phyloP scores from a whole-genome alignment of 2,888 invertebrate genomes.

The Nomada fucata region DNA sequence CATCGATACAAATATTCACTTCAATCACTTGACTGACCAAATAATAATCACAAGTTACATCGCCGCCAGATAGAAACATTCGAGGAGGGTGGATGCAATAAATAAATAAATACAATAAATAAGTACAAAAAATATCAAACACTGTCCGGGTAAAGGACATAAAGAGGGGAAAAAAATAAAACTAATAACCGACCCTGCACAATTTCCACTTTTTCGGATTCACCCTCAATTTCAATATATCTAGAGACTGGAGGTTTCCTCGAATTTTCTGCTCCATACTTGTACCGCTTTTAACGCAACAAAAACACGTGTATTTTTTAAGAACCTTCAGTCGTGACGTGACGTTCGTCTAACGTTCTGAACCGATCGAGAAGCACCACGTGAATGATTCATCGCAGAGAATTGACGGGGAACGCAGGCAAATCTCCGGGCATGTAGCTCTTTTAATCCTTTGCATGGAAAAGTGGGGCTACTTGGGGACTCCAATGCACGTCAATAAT shows the following conservation, averaged over 20 bases:
- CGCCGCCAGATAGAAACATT: too few species aligned
- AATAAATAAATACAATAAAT: constrained; percentile 3
- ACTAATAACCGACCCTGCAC: constrained; percentile 63
- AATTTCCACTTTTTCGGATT: constrained; percentile 75
- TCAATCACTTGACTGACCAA: too few species aligned
- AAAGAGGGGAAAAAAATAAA: not conserved
- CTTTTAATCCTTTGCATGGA: too few species aligned
- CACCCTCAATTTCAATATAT: constrained; percentile 74
- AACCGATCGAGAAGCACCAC: constrained; percentile 10
- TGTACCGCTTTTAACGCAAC: constrained; percentile 45
- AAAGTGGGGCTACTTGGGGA: too few species aligned
- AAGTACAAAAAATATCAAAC: not conserved
- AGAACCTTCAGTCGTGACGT: not conserved
- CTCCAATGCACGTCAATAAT: too few species aligned
- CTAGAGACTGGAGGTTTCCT: constrained; percentile 70
- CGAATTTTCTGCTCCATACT: constrained; percentile 74
- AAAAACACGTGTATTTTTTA: not conserved
- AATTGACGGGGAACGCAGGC: constrained; percentile 14
- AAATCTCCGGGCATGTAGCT: constrained; percentile 12
- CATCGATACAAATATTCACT: too few species aligned
- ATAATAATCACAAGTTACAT: too few species aligned
- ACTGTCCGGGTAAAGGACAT: not conserved
- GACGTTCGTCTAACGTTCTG: not conserved
- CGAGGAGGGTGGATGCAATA: too few species aligned
- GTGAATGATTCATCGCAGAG: constrained; percentile 51